A percentile compares a stretch with the other conserved stretches of the same genome.
These are phyloP conservation scores for Macaca fascicularis DNA, from an alignment of 2,113 vertebrate genomes.

Conservation along the genomic window DNA sequence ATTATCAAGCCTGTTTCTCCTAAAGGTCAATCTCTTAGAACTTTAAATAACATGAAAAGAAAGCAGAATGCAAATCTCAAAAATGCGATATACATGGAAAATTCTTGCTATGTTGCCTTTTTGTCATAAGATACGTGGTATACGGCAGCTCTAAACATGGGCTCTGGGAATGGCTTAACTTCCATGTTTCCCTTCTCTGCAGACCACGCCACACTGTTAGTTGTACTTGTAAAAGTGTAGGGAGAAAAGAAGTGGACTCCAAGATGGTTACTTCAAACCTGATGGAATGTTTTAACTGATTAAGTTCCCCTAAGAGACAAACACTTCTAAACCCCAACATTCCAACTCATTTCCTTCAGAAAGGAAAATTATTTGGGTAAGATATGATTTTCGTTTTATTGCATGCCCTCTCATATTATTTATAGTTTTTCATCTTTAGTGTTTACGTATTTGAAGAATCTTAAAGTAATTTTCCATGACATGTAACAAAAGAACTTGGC, in stretches of 20 bases:
- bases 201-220: neutral
- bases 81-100: neutral
- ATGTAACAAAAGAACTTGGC: neutral
- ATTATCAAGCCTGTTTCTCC: neutral
- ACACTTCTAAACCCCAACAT: neutral
- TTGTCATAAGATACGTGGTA: neutral
- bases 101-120: neutral
- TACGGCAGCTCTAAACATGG: neutral
- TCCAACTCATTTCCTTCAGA: neutral
- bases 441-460: neutral
- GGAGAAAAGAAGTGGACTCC: neutral
- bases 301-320: neutral
- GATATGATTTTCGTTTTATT: neutral
- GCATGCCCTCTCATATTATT: neutral
- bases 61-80: neutral
- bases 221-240: neutral
- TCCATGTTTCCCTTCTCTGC: neutral
- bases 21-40: constrained; percentile 18
- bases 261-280: neutral
- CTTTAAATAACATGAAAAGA: neutral
- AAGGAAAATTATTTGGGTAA: neutral
- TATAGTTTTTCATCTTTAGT: neutral
- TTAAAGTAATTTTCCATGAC: neutral
- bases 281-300: neutral
- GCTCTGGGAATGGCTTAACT: neutral